Base-by-base conservation (phyloP, 2,113 vertebrate genomes). In the Sturnira hondurensis region DNA sequence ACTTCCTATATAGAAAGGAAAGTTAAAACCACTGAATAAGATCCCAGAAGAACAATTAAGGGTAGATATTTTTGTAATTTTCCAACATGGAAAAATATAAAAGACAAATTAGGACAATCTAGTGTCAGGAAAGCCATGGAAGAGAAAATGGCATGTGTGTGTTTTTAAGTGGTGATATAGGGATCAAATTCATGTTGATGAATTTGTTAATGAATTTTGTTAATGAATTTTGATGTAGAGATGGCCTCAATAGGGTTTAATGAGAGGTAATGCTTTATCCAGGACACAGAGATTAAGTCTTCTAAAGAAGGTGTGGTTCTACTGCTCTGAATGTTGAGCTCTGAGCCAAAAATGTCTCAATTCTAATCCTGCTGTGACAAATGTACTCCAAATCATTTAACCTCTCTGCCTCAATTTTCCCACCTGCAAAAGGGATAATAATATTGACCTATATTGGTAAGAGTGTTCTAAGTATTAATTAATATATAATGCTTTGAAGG, bases 391-490 rank as follows among this genome's bases (percentile, higher is more conserved):
- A 88, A 97, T 93, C 73, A 90, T 94, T 97, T 94, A 93, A 65
- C 50, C 26, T 93, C 73, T 73, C 91, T 97, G 88, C 96, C 96
- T 97, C 95, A 91, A 96, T 86, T 96, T 97, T 94, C 78, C 90
- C 58, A 95, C 82, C 47, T 86, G 58, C 38, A 96, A 91, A 92
- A 96, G 41, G 47, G 85, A 93, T 96, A 96, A 96, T 92, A 78
- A 94, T 87, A 95, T 19, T 97, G 93, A 96, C 93, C 95, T 95
- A 95, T 71, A 97, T 97, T 89, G 96, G 52, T 89, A 96, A 94
- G 10, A 84, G 41, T 85, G 54, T 20, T 91, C 67, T 90, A 95
- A 96, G 63, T 85, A 96, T 95, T 97, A 96, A 95, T 93, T 95
- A 97, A 86, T 61, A 33, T 82, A 76, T 45, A 96, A 54, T 85